These are phyloP conservation scores for Eptesicus fuscus DNA, from an alignment of 2,113 vertebrate genomes.

Conservation along the genomic window DNA sequence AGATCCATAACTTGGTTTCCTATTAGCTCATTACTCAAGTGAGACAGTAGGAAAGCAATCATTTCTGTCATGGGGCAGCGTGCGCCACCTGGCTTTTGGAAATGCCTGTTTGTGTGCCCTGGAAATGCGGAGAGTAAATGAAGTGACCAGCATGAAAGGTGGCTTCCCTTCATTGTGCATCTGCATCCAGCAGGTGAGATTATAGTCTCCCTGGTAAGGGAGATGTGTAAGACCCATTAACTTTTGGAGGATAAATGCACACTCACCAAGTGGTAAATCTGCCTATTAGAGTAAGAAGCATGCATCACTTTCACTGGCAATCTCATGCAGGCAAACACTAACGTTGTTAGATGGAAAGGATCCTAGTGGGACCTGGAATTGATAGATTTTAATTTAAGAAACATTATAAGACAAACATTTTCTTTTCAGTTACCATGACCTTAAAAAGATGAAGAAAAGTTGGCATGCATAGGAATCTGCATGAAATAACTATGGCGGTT, in stretches of 20 bases:
- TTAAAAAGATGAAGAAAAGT: background rate
- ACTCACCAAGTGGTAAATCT: slow-evolving; percentile 47
- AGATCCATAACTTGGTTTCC: slow-evolving; percentile 65
- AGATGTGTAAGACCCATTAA: background rate
- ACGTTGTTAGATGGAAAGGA: background rate
- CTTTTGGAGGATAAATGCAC: slow-evolving; percentile 25
- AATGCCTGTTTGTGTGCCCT: background rate
- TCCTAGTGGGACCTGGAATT: background rate
- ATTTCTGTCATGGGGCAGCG: background rate
- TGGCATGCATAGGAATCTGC: background rate
- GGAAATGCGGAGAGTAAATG: slow-evolving; percentile 29
- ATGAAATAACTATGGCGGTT: background rate
- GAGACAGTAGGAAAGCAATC: slow-evolving; percentile 51
- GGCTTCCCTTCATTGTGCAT: background rate
- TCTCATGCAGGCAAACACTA: background rate
- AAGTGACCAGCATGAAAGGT: background rate
- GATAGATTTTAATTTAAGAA: slow-evolving; percentile 55
- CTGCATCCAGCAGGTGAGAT: background rate
- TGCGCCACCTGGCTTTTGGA: slow-evolving; percentile 49
- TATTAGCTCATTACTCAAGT: slow-evolving; percentile 68
- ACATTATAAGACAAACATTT: background rate
- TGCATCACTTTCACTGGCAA: background rate
- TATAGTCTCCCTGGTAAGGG: background rate
- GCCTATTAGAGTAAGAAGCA: background rate
- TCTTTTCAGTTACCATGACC: background rate